Percentiles rank a stretch among this genome's conserved stretches.
phyloP scores from a whole-genome alignment of 2,113 vertebrate genomes.

The Cavia porcellus region DNA sequence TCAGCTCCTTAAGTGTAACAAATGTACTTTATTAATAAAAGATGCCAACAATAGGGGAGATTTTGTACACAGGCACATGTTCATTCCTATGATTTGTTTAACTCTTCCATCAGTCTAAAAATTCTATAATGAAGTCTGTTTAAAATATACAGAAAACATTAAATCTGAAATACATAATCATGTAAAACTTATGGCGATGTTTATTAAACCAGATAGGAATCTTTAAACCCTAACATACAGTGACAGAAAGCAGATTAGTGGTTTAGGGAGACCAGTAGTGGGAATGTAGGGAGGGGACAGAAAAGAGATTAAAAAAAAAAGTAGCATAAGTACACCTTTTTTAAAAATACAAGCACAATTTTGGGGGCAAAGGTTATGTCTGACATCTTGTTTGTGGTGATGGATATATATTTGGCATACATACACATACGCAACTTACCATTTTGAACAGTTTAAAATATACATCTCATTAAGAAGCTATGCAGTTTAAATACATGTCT shows the following conservation, averaged over 20 bases:
- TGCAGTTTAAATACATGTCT: conserved; percentile 7
- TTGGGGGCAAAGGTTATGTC: not conserved
- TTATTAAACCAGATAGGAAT: not conserved
- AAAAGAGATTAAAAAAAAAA: not conserved
- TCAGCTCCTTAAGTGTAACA: not conserved
- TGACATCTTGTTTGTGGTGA: not conserved
- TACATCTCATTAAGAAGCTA: not conserved
- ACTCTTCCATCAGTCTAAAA: conserved; percentile 20
- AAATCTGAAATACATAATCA: not conserved
- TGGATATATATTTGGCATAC: not conserved
- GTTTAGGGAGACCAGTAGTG: not conserved
- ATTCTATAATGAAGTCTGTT: not conserved
- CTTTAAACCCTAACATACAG: not conserved
- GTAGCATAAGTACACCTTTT: not conserved
- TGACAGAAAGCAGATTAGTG: not conserved
- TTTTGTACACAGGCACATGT: not conserved
- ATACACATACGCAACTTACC: not conserved
- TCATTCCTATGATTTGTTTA: not conserved
- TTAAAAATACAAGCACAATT: not conserved
- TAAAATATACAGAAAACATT: not conserved
- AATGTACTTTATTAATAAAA: not conserved
- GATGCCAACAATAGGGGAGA: not conserved
- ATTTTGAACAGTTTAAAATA: not conserved
- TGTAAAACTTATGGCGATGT: not conserved
- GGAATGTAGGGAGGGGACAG: too few relatives aligned